Base-by-base conservation (phyloP, 2,113 vertebrate species). In the Ceratotherium simum region DNA sequence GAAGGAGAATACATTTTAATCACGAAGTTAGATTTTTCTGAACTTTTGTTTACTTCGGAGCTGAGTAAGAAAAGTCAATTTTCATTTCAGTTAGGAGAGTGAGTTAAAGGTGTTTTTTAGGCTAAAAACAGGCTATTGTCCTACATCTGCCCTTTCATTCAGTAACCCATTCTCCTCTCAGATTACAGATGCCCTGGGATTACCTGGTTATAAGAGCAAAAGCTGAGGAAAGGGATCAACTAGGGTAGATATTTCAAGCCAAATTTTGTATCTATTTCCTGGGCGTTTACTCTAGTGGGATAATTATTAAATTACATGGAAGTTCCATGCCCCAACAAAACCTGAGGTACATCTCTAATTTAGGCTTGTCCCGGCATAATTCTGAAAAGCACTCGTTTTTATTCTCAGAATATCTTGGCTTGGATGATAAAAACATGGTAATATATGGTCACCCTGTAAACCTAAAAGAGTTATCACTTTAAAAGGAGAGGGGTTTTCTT, bases 41-140 rank as follows among this genome's bases (percentile, higher is more conserved):
- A 96, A 97, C 20, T 62, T 70, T 42, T 76, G 10, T 79, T 88
- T 84, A 85, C 39, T 91, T 92, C 72, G 64, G 27, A 79, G 33
- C 33, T 81, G 51, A 81, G 31, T 85, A 46, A 62, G 86, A 84
- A 78, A 83, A 70, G 42, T 18, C 17, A 16, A 12, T 87, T 81
- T 86, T 79, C 14, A 62, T 46, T 39, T 81, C 21, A 91, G 54
- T 51, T 21, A 69, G 58, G 39, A 91, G 21, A 88, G 3, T 2
- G 8, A 54, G 20, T 76, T 79, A 69, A 89, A 58, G 16, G 25
- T 69, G 17, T 70, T 91, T 96, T 46, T 81, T 25, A 42, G 46
- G 54, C n/a, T 72, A 69, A 90, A 80, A 64, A 27, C 2, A 10
- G 69, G 31, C 0, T 25, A 4, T 20, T 76, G 13, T 25, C 36